Evolutionary conservation across 2,888 invertebrate genomes (phyloP).

Genomic region (Cheilosia pagana): DNA sequence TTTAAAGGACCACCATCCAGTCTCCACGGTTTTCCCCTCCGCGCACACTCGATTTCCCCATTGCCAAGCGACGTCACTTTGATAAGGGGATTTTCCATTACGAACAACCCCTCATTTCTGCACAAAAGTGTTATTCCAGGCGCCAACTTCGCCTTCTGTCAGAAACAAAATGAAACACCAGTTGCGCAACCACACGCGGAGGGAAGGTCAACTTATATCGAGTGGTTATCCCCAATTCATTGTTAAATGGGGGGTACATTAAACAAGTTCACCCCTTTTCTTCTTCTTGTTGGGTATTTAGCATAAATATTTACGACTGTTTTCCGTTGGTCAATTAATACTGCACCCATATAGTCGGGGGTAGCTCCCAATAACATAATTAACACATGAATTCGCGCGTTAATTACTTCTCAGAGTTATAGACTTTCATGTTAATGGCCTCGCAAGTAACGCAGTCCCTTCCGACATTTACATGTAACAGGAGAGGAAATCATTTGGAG

Average conservation of each 20-base stretch:
- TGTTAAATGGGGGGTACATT: constrained; percentile 24
- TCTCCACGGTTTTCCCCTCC: constrained; percentile 26
- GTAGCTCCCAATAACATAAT: constrained; percentile 65
- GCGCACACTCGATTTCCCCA: constrained; percentile 4
- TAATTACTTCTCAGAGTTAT: constrained; percentile 49
- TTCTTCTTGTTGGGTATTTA: constrained; percentile 21
- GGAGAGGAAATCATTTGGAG: constrained; percentile 65
- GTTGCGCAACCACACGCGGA: constrained; percentile 35
- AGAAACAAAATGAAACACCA: constrained; percentile 40
- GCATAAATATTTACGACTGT: constrained; percentile 54
- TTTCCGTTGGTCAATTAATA: neutral
- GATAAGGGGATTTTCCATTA: constrained; percentile 17
- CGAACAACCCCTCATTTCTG: constrained; percentile 41
- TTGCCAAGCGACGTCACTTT: constrained; percentile 35
- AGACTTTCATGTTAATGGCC: constrained; percentile 55
- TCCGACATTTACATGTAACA: constrained; percentile 54
- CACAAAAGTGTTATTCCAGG: constrained; percentile 40
- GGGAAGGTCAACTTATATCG: constrained; percentile 49
- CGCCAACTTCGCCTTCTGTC: neutral
- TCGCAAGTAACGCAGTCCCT: constrained; percentile 20
- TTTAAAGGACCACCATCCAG: constrained; percentile 24
- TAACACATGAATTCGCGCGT: constrained; percentile 65
- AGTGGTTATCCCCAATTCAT: neutral
- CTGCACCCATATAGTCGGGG: neutral
- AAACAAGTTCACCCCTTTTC: constrained; percentile 41